These are phyloP conservation scores for Vultur gryphus DNA, from an alignment of 2,797 vertebrate genomes.

Conservation along the genomic window DNA sequence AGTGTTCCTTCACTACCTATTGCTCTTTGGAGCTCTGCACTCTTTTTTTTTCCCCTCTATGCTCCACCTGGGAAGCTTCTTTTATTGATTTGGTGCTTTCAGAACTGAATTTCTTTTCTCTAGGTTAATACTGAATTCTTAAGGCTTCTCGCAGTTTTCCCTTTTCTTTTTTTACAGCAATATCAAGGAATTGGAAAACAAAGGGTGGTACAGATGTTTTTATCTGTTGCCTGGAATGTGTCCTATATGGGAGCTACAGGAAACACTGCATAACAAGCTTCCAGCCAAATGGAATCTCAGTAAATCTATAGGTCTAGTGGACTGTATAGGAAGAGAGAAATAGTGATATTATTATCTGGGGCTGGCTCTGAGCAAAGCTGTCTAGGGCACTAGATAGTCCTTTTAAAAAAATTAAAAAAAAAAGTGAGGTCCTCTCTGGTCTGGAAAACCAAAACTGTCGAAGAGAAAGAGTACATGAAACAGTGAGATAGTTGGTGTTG, in stretches of 20 bases:
- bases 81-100: not conserved
- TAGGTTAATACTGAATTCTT: not conserved
- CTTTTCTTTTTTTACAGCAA: not conserved
- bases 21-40: not conserved
- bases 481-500: not conserved
- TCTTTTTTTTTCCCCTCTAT: not conserved
- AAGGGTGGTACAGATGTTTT: not conserved
- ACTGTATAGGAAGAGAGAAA: not conserved
- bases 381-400: not conserved
- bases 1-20: not conserved
- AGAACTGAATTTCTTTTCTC: not conserved
- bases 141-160: not conserved
- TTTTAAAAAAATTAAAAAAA: too few relatives aligned
- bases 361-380: not conserved
- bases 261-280: not conserved
- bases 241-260: not conserved
- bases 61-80: not conserved
- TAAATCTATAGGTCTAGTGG: not conserved
- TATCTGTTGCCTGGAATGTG: not conserved
- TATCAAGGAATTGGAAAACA: not conserved
- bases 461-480: not conserved
- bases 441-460: not conserved
- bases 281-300: not conserved
- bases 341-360: not conserved
- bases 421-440: not conserved